Evolutionary conservation across 1,140 invertebrate species (phyloP), one percentile per base, ranked within the genome.

Genomic region (Saccostrea glomerata): DNA sequence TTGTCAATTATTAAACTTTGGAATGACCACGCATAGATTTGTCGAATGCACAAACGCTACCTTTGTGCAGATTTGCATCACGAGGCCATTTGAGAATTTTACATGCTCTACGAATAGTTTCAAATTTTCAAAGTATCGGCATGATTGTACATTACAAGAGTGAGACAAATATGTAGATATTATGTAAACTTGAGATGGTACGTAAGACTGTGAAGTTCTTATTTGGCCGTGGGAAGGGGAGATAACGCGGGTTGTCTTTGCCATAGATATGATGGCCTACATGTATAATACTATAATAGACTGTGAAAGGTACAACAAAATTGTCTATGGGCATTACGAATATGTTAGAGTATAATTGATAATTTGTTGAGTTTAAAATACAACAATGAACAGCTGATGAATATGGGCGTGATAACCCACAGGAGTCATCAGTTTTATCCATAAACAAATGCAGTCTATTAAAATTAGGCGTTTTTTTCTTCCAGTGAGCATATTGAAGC

Each of bases 1-100:
- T 77, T 77, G 70, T 77, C 70, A 77, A 77, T 77, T 77, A 77
- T 77, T 77, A 77, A 77, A 77, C 70, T 77, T 77, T 77, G 70
- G 70, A 77, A 77, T 25, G 70, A 30, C 70, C 70, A 77, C 70
- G 15, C 70, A 77, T 77, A 25, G 25, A 77, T 77, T 77, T 77
- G 70, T 30, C 70, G 13, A 25, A 12, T 77, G 70, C 13, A 77
- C 70, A 40, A 77, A 77, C 4, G 23, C 70, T 30, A 15, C 11
- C 9, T 30, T 63, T 36, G 70, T 77, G 70, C 70, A 77, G 25
- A 6, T 25, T 6, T 47, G 47, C 47, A 66, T 66, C 20, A 23
- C 20, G 20, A n/a, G 70, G 70, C 70, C 70, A 77, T 77, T 77
- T 77, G 25, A 77, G 70, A 13, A 36, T 30, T 77, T 77, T 36